These are phyloP conservation scores for Panorpa germanica DNA, from an alignment of 2,888 invertebrate genomes.

Conservation along the genomic window DNA sequence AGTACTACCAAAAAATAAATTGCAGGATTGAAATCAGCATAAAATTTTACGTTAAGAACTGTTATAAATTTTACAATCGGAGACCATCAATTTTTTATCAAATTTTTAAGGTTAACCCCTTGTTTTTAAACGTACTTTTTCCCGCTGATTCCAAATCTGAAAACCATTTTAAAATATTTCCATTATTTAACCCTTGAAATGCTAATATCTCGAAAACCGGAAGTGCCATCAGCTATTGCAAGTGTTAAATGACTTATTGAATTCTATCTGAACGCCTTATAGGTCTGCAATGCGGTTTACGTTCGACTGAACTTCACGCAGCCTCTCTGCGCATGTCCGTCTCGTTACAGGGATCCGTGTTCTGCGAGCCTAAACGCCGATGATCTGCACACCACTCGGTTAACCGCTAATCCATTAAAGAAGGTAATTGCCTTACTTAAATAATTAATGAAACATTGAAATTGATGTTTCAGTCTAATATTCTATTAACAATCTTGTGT, in stretches of 20 bases:
- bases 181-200: no score
- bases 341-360: conserved; percentile 75
- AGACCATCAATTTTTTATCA: no score
- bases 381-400: conserved; percentile 80
- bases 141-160: no score
- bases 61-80: no score
- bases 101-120: no score
- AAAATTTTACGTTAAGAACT: no score
- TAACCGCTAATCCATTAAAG: conserved; percentile 68
- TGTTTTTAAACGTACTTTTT: no score
- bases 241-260: not conserved
- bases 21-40: no score
- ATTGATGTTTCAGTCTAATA: conserved; percentile 3
- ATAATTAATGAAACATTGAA: conserved; percentile 2
- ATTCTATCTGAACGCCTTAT: conserved; percentile 15
- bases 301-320: conserved; percentile 82
- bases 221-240: no score
- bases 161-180: no score
- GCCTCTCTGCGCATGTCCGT: conserved; percentile 80
- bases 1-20: no score
- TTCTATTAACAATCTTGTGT: conserved; percentile 5
- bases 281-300: conserved; percentile 88
- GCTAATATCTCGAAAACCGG: no score
- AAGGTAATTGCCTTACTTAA: conserved; percentile 35
- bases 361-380: conserved; percentile 78